Evolutionary conservation across 1,140 invertebrate species (phyloP).

Genomic region (Meloidogyne exigua): DNA sequence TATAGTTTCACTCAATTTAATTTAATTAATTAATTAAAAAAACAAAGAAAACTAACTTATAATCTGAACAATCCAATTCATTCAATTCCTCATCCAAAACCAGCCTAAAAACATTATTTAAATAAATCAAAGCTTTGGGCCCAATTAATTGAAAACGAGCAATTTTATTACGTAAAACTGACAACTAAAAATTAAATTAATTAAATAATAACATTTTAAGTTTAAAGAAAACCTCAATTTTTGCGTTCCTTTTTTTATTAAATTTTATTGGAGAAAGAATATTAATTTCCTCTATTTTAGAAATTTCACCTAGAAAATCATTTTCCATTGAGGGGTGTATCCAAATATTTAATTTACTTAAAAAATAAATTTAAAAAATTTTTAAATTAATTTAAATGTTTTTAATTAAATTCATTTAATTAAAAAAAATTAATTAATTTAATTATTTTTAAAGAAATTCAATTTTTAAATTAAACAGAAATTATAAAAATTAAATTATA

Average conservation of each 20-base stretch:
- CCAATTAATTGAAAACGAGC: slow-evolving; percentile 32
- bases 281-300: neutral
- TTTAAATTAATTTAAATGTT: too few relatives aligned
- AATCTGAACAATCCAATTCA: neutral
- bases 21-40: too few relatives aligned
- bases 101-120: slow-evolving; percentile 16
- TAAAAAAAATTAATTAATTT: too few relatives aligned
- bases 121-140: slow-evolving; percentile 5
- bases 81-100: slow-evolving; percentile 17
- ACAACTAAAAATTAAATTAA: slow-evolving; percentile 16
- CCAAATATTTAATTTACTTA: slow-evolving; percentile 26
- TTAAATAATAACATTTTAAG: neutral
- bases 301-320: slow-evolving; percentile 8
- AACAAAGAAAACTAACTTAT: slow-evolving; percentile 1
- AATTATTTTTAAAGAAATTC: too few relatives aligned
- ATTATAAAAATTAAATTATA: too few relatives aligned
- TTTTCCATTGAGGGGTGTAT: slow-evolving; percentile 26
- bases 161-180: slow-evolving; percentile 25
- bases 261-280: slow-evolving; percentile 12
- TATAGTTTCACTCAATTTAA: too few relatives aligned
- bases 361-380: neutral
- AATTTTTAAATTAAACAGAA: too few relatives aligned
- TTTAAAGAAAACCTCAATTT: neutral
- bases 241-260: neutral
- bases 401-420: too few relatives aligned